Evolutionary conservation across 1,140 invertebrate genomes (phyloP), one percentile per base, ranked within the genome.

Genomic region (Mylabris phalerata): DNA sequence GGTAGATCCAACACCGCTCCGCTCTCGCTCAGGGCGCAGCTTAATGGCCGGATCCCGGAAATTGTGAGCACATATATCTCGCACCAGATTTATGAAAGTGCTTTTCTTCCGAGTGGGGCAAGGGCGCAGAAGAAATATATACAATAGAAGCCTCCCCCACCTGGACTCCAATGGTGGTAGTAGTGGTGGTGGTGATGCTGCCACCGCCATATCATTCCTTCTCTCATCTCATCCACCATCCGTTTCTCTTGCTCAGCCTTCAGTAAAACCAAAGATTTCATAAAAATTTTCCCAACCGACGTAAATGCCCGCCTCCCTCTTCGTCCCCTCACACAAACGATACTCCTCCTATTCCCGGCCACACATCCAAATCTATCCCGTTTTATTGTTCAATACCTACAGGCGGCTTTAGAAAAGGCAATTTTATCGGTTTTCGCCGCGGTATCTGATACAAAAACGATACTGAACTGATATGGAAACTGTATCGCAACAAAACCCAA

Each of bases 21-120:
- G 60, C 55, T 62, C 60, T 62, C 67, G 67, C 67, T 68, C 67
- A 63, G 51, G 67, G 60, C 64, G 69, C 71, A 79, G 78, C 80
- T 85, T 87, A 87, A 87, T 86, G 85, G 85, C 84, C 84, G 84
- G 84, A 86, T 86, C 85, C 85, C 83, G 85, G 85, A 86, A 87
- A 87, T 87, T 87, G 84, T 86, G 84, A 84, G 83, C 84, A 85
- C 85, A 87, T 87, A 87, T 87, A 87, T 87, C 85, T 87, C 80
- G 79, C 78, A 78, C 84, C 84, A 87, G 85, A 87, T 87, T 87
- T 87, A 87, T 87, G 85, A 87, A 87, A 87, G 84, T 86, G 84
- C 85, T 73, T 74, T 75, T 75, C 72, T 73, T 74, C 68, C 68
- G 65, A 72, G 68, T 67, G 40, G 62, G 55, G 55, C 48, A 50